A percentile compares a stretch with the other conserved stretches of the same genome.
phyloP scores from a whole-genome alignment of 1,140 invertebrate genomes.

The Tribolium madens region DNA sequence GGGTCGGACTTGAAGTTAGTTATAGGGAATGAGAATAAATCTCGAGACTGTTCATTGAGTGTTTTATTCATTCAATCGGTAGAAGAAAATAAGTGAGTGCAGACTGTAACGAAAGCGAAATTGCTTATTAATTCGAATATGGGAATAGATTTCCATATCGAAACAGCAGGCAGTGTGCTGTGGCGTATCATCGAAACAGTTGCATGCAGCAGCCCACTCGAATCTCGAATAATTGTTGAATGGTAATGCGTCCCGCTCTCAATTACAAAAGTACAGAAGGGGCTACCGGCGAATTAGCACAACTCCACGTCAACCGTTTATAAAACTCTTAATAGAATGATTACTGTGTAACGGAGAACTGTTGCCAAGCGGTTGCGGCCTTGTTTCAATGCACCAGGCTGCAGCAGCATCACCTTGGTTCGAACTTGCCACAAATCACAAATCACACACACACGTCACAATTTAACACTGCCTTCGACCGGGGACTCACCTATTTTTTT shows the following conservation, averaged over 20 bases:
- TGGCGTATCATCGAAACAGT: neutral
- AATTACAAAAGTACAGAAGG: constrained; percentile 17
- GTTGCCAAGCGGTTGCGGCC: constrained; percentile 49
- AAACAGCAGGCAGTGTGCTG: neutral
- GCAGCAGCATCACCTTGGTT: constrained; percentile 42
- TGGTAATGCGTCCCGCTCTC: constrained; percentile 31
- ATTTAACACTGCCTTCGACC: neutral
- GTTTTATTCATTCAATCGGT: no score
- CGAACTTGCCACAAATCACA: constrained; percentile 42
- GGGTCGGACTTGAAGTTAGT: no score
- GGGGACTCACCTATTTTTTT: constrained; percentile 65
- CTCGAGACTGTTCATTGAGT: no score
- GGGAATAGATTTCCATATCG: no score
- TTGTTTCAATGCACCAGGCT: constrained; percentile 44
- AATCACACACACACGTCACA: constrained; percentile 37
- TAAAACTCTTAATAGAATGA: constrained; percentile 46
- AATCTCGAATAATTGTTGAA: neutral
- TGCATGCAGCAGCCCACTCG: neutral
- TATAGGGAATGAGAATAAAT: no score
- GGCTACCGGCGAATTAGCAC: neutral
- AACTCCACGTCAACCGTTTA: constrained; percentile 40
- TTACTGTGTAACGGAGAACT: constrained; percentile 42
- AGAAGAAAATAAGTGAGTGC: no score
- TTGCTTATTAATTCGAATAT: no score
- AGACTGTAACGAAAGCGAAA: no score